Conservation (phyloP, 2,888 invertebrate genomes). For the Vesta saturnalis region DNA sequence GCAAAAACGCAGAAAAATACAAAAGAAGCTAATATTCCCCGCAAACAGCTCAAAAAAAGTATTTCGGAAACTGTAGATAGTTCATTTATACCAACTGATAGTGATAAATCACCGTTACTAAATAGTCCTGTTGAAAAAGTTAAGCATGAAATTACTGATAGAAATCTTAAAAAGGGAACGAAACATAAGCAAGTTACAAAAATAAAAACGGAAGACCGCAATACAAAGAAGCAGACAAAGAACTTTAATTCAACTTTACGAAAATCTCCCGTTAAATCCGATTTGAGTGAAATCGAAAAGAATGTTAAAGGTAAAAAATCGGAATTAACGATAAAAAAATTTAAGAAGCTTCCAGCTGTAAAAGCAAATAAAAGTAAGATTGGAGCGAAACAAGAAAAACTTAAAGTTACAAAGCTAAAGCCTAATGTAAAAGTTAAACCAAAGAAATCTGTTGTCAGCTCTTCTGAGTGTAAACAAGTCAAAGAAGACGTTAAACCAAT, state of each 20-base stretch:
- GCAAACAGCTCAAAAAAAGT: constrained; percentile 26
- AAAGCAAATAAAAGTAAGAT: background rate
- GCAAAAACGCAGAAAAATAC: constrained; percentile 15
- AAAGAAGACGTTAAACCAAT: constrained; percentile 34
- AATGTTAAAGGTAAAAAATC: constrained; percentile 27
- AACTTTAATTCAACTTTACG: constrained; percentile 30
- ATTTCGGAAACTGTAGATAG: constrained; percentile 6
- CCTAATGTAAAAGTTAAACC: constrained; percentile 27
- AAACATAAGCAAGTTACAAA: constrained; percentile 23
- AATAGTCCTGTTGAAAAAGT: constrained; percentile 21
- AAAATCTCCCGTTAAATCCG: constrained; percentile 34
- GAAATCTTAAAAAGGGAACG: constrained; percentile 20
- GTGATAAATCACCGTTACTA: constrained; percentile 17
- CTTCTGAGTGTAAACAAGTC: constrained; percentile 27
- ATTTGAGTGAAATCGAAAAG: constrained; percentile 32
- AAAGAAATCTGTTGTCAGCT: constrained; percentile 31
- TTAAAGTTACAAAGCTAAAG: constrained; percentile 22
- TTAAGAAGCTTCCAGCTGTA: constrained; percentile 30
- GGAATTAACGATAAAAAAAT: constrained; percentile 33
- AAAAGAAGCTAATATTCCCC: constrained; percentile 13
- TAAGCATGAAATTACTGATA: constrained; percentile 17
- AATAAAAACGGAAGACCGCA: constrained; percentile 21
- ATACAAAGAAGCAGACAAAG: constrained; percentile 23
- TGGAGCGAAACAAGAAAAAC: constrained; percentile 22
- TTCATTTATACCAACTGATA: constrained; percentile 9